Percentiles rank a stretch among this genome's conserved stretches.
Evolutionary conservation across 2,888 invertebrate genomes (phyloP).

Genomic region (Drosophila neonasuta): DNA sequence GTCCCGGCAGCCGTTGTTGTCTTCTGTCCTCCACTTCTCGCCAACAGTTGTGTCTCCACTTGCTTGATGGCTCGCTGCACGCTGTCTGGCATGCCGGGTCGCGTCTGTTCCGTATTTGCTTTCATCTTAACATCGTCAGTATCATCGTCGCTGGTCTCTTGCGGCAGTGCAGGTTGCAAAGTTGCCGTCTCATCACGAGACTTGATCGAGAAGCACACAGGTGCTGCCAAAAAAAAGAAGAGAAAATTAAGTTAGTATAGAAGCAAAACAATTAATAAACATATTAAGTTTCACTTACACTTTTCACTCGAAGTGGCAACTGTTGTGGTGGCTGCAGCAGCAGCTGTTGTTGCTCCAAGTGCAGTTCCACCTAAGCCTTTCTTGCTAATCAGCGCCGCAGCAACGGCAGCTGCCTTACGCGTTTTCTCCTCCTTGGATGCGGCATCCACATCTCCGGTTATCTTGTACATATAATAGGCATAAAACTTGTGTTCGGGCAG

Average conservation of each 20-base stretch:
- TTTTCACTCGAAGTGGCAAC: slow-evolving; percentile 26
- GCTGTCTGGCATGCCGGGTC: slow-evolving; percentile 75
- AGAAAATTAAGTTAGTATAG: not conserved
- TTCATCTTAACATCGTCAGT: slow-evolving; percentile 38
- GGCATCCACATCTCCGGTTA: slow-evolving; percentile 80
- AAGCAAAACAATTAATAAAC: too few species aligned
- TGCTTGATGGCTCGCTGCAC: slow-evolving; percentile 81
- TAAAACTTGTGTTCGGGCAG: slow-evolving; percentile 89
- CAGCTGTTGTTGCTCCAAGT: slow-evolving; percentile 8
- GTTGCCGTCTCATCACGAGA: slow-evolving; percentile 87
- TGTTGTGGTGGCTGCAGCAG: slow-evolving; percentile 8
- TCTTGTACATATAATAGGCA: slow-evolving; percentile 90
- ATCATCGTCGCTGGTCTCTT: slow-evolving; percentile 88
- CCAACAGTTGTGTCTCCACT: slow-evolving; percentile 80
- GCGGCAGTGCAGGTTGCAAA: slow-evolving; percentile 88
- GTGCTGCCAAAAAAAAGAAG: slow-evolving; percentile 82
- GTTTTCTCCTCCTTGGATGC: slow-evolving; percentile 80
- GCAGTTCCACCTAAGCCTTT: slow-evolving; percentile 60
- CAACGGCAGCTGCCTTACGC: slow-evolving; percentile 78
- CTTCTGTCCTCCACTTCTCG: slow-evolving; percentile 60
- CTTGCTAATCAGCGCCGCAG: slow-evolving; percentile 76
- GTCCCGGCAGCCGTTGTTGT: slow-evolving; percentile 31
- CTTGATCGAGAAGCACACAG: slow-evolving; percentile 93
- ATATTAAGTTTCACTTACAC: slow-evolving; percentile 32
- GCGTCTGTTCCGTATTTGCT: slow-evolving; percentile 35